Percentiles rank a stretch among this genome's conserved stretches.
These are phyloP conservation scores for Drosophila aff. DNA, from an alignment of 1,140 invertebrate genomes.

Conservation along the genomic window DNA sequence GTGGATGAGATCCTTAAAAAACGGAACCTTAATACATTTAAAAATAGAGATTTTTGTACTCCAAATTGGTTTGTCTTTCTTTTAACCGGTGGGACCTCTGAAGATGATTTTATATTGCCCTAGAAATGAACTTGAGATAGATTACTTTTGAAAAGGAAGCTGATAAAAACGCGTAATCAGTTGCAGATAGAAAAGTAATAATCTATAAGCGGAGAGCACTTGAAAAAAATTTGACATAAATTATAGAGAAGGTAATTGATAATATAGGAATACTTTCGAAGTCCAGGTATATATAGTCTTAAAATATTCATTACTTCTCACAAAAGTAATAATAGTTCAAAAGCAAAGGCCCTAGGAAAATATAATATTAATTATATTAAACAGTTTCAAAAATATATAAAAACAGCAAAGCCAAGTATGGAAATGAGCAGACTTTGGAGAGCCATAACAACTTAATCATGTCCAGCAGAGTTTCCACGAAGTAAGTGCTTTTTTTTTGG, in stretches of 20 bases:
- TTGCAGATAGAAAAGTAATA: constrained; percentile 2
- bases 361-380: no score
- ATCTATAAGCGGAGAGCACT: constrained; percentile 9
- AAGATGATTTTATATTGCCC: constrained; percentile 11
- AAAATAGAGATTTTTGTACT: not conserved
- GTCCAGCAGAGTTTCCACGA: constrained; percentile 17
- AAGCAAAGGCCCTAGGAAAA: no score
- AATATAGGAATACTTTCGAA: no score
- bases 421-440: constrained; percentile 1
- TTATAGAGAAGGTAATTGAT: constrained; percentile 8
- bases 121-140: constrained; percentile 39
- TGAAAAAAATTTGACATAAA: constrained; percentile 17
- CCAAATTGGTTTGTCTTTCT: not conserved
- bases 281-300: no score
- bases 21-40: no score
- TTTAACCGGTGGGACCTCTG: not conserved
- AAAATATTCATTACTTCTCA: no score
- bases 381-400: not conserved
- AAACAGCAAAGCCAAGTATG: not conserved
- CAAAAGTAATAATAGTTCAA: no score
- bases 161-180: constrained; percentile 24
- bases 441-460: constrained; percentile 29
- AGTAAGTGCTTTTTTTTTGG: constrained; percentile 38
- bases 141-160: constrained; percentile 8
- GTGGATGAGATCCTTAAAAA: not conserved